These are phyloP conservation scores for Eupeodes latifasciatus DNA, from an alignment of 2,888 invertebrate species.

Conservation along the genomic window DNA sequence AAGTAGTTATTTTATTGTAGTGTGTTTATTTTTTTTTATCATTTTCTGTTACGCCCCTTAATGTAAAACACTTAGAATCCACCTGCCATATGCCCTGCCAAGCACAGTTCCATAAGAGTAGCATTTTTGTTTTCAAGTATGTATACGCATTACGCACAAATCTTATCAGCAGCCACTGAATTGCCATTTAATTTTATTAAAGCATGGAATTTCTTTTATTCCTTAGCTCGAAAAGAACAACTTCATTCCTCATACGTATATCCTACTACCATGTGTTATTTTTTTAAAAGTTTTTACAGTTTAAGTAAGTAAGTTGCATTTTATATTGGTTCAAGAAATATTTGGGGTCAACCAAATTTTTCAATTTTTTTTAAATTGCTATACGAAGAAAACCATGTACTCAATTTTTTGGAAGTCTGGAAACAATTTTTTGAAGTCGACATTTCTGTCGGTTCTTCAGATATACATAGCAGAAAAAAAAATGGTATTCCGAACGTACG, in stretches of 20 bases:
- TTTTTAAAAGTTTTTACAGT: not conserved
- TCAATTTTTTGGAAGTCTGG: no score
- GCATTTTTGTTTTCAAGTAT: slow-evolving; percentile 1
- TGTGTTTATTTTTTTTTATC: not conserved
- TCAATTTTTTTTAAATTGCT: no score
- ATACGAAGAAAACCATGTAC: no score
- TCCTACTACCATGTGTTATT: not conserved
- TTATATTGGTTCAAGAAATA: no score
- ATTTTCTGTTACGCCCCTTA: not conserved
- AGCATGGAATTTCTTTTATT: slow-evolving; percentile 17
- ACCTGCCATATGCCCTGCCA: not conserved
- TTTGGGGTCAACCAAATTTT: no score
- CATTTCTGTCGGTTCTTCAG: no score
- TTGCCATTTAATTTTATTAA: slow-evolving; percentile 47
- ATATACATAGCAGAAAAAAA: no score
- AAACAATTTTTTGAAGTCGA: no score
- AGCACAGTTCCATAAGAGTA: not conserved
- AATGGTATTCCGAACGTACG: no score
- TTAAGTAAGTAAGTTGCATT: not conserved
- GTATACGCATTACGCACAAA: slow-evolving; percentile 30
- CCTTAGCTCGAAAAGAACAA: not conserved
- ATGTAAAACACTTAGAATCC: slow-evolving; percentile 7
- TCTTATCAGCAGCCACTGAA: slow-evolving; percentile 33
- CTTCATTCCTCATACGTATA: not conserved
- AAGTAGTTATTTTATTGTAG: no score